phyloP scores from a whole-genome alignment of 2,888 invertebrate genomes.

The Drosophila pseudotakahashii region DNA sequence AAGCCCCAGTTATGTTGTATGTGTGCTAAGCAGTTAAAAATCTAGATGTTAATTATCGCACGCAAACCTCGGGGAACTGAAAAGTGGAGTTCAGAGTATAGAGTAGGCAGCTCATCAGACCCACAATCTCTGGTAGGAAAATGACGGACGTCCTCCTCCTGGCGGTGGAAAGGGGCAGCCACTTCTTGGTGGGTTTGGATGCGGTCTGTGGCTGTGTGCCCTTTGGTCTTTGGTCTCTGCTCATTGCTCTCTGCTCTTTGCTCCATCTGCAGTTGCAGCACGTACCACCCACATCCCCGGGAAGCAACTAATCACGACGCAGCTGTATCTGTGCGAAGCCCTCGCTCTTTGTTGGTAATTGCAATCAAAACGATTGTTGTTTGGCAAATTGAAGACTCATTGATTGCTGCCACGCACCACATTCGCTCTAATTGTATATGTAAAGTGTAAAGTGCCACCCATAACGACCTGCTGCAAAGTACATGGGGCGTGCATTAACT shows the following conservation, averaged over 20 bases:
- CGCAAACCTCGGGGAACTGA: conserved; percentile 52
- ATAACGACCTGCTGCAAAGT: background rate
- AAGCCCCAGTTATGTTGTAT: conserved; percentile 67
- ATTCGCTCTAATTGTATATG: conserved; percentile 29
- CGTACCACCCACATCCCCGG: conserved; percentile 47
- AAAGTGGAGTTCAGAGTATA: background rate
- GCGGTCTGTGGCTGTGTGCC: conserved; percentile 42
- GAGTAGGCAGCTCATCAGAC: conserved; percentile 21
- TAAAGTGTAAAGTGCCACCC: conserved; percentile 27
- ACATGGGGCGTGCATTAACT: conserved; percentile 17
- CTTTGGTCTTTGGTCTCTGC: conserved; percentile 17
- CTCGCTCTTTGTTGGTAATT: conserved; percentile 50
- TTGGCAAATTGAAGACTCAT: conserved; percentile 52
- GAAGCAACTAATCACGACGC: conserved; percentile 30
- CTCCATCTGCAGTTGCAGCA: conserved; percentile 68
- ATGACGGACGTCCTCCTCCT: conserved; percentile 15
- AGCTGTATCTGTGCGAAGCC: conserved; percentile 3
- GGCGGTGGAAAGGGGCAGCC: conserved; percentile 4
- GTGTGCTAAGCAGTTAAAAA: conserved; percentile 72
- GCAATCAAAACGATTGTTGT: conserved; percentile 75
- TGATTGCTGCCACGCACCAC: conserved; percentile 44
- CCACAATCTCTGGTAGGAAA: conserved; percentile 29
- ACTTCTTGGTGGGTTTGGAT: background rate
- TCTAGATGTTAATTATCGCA: conserved; percentile 73
- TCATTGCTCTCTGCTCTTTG: background rate